phyloP scores from a whole-genome alignment of 2,113 vertebrate species.

The Gadus macrocephalus region DNA sequence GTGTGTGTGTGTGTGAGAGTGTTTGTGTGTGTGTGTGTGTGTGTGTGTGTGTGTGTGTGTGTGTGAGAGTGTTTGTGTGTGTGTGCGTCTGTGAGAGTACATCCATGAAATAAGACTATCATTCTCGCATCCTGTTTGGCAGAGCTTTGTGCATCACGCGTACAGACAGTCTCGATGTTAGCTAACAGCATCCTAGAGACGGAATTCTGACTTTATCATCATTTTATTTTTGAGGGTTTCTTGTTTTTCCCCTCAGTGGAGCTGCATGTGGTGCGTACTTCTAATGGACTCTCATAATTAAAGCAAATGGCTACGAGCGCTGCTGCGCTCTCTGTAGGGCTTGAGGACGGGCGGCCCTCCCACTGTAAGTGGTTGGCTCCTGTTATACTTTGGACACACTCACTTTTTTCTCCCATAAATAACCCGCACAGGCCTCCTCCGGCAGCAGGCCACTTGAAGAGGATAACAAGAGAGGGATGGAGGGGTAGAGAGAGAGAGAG shows the following conservation, averaged over 20 bases:
- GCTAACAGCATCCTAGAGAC: no score
- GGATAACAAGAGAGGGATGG: constrained; percentile 28
- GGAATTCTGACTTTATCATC: no score
- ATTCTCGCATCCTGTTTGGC: no score
- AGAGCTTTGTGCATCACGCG: no score
- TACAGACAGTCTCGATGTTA: no score
- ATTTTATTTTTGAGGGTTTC: no score
- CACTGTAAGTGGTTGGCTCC: constrained; percentile 50
- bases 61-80: constrained; percentile 2
- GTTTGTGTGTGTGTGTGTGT: constrained; percentile 3
- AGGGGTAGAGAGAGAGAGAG: not conserved
- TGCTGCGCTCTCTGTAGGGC: constrained; percentile 7
- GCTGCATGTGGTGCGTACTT: constrained; percentile 8
- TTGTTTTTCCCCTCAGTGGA: not conserved
- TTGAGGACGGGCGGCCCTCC: constrained; percentile 42
- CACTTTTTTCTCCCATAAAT: constrained; percentile 42
- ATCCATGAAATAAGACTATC: not conserved
- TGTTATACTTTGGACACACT: constrained; percentile 36
- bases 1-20: constrained; percentile 1
- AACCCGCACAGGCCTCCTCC: constrained; percentile 30
- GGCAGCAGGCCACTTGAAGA: constrained; percentile 39
- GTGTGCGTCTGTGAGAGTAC: not conserved
- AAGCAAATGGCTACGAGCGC: constrained; percentile 36
- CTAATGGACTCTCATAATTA: constrained; percentile 47
- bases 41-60: not conserved